phyloP scores from a whole-genome alignment of 2,888 invertebrate genomes.

The Habrosyne pyritoides region DNA sequence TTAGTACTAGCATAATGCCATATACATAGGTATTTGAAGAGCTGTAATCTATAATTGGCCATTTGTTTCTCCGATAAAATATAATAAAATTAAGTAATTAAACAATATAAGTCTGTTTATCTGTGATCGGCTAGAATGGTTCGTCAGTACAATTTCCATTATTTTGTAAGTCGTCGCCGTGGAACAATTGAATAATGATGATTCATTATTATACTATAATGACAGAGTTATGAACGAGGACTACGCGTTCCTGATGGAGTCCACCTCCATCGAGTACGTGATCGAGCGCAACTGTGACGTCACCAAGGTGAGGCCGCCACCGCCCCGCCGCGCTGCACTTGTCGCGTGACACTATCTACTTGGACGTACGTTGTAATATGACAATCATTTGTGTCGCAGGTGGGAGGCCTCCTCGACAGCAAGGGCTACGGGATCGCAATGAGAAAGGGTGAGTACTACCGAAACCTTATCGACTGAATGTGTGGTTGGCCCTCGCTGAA shows the following conservation, averaged over 20 bases:
- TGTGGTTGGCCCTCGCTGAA: too few relatives aligned
- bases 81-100: too few relatives aligned
- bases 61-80: too few relatives aligned
- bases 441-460: constrained; percentile 85
- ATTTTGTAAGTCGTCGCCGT: too few relatives aligned
- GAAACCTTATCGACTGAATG: neutral
- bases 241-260: constrained; percentile 96
- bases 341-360: neutral
- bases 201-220: too few relatives aligned
- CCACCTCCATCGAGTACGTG: constrained; percentile 93
- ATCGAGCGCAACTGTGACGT: constrained; percentile 90
- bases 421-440: constrained; percentile 95
- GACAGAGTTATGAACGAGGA: constrained; percentile 53
- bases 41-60: too few relatives aligned
- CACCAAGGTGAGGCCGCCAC: constrained; percentile 75
- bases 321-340: neutral
- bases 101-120: too few relatives aligned
- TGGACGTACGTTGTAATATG: neutral
- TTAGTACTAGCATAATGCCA: too few relatives aligned
- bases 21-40: too few relatives aligned
- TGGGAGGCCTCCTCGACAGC: constrained; percentile 89
- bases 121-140: too few relatives aligned
- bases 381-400: constrained; percentile 53
- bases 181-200: too few relatives aligned
- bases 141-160: too few relatives aligned